Evolutionary conservation across 1,140 invertebrate genomes (phyloP).

Genomic region (Apolygus lucorum): DNA sequence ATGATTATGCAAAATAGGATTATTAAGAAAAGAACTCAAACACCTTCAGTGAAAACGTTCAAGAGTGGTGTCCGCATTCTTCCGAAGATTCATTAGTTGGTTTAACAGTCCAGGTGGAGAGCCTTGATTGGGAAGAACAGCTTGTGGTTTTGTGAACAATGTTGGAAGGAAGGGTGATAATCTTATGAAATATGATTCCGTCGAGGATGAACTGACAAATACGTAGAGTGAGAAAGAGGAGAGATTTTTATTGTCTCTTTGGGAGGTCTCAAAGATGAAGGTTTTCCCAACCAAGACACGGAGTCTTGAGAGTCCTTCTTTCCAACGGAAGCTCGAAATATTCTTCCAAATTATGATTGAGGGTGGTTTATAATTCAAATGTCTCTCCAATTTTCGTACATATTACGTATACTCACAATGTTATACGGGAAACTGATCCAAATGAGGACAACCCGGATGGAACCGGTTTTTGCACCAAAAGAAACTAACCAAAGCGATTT

Average conservation of each 20-base stretch:
- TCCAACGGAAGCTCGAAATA: background rate
- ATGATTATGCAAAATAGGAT: background rate
- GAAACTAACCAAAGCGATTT: too few relatives aligned
- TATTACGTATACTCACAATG: too few relatives aligned
- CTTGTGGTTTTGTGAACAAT: conserved; percentile 11
- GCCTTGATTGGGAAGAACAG: background rate
- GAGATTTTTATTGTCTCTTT: conserved; percentile 10
- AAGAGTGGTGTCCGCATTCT: background rate
- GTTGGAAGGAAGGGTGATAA: conserved; percentile 2
- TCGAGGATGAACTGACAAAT: conserved; percentile 9
- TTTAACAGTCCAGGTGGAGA: conserved; percentile 2
- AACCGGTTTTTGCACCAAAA: too few relatives aligned
- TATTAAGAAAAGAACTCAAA: background rate
- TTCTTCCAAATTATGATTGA: too few relatives aligned
- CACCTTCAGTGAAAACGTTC: background rate
- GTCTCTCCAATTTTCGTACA: too few relatives aligned
- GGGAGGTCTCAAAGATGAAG: background rate
- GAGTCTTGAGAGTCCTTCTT: too few relatives aligned
- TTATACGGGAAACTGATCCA: too few relatives aligned
- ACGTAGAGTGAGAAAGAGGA: background rate
- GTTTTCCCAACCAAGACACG: too few relatives aligned
- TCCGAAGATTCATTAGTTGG: conserved; percentile 11
- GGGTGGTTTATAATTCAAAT: too few relatives aligned
- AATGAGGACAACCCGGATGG: too few relatives aligned
- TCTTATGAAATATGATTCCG: conserved; percentile 4